Base-by-base conservation (phyloP, 2,888 invertebrate species). In the Thumatha senex region DNA sequence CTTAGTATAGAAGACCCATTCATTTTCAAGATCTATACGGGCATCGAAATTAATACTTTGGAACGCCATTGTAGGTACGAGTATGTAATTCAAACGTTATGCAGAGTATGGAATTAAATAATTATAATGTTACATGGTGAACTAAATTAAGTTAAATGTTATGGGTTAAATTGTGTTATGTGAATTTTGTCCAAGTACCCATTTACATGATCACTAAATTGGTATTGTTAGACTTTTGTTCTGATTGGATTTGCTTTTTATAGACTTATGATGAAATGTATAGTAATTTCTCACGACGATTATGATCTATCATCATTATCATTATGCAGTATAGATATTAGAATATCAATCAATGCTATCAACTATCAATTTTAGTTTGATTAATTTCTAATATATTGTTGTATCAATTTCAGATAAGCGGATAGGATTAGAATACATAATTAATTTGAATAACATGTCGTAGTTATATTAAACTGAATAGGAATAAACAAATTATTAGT, bases 1-100 rank as follows among this genome's bases (percentile, higher is more conserved):
- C 50, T 38, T 43, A n/a, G 46, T 54, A 60, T 51, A 61, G 67
- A 55, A 63, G 53, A 54, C 44, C 57, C 52, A 52, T 67, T 65
- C 55, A 65, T 63, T 42, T 50, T 30, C 31, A 38, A 39, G 38
- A 12, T 39, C 42, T 35, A 38, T 40, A 43, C 40, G 40, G 15
- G 49, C 49, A 46, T 50, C 42, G 12, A 59, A 54, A 55, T 45
- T 54, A 53, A 66, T 66, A 53, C 47, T 34, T 50, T 41, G 42
- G 13, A 40, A 42, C 24, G 13, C 18, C 38, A 43, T 34, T 36
- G 31, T 39, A 11, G 41, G 43, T 46, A n/a, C n/a, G n/a, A n/a
- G n/a, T n/a, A 65, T 42, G 58, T 63, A 63, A 65, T 63, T 57
- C 44, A 46, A 67, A 59, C 46, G 36, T 46, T 38, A 40, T 0